Base-by-base conservation (phyloP, 2,888 invertebrate genomes). In the Netelia inedita region DNA sequence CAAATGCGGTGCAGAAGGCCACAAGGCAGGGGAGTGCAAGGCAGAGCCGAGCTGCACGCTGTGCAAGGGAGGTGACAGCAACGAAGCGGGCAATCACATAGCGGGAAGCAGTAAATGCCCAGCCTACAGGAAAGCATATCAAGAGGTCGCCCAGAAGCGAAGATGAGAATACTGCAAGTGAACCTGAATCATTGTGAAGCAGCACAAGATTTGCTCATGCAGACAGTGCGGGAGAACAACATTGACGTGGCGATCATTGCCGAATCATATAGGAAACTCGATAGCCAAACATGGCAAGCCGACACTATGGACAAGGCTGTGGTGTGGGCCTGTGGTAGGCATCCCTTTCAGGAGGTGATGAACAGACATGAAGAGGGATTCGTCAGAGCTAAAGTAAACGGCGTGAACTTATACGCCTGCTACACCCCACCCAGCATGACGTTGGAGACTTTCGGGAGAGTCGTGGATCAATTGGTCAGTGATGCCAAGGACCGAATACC, bases 151-250 rank as follows among this genome's bases (percentile, higher is more conserved):
- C 0, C 65, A 28, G 3, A 84, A 69, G 65, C 46, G 59, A 68
- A 21, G 16, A 87, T 87, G 85, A 87, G 43, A 63, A 63, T 87
- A 79, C 50, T 88, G 0, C 87, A 86, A 68, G 68, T 88, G 16
- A 87, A 87, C 79, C 80, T 87, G 14, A 88, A 88, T 14, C 87
- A 88, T 21, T 87, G 86, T 57, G 86, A 81, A 46, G 68, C 59
- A 19, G 86, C 79, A n/a, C 86, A 86, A n/a, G 86, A 84, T 71
- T 76, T 82, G 79, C 85, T 83, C 10, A 83, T 73, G 78, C 87
- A 88, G 65, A 53, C 21, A 0, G 63, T 74, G 35, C 63, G 35
- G 2, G 74, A 63, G n/a, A 1, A 19, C 11, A 16, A 65, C 14
- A 0, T 57, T 3, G 86, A 86, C 16, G 21, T 88, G 0, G 84